A percentile compares a stretch with the other conserved stretches of the same genome.
Conservation (phyloP, 2,888 invertebrate genomes). For the Tanytarsus gracilentus region DNA sequence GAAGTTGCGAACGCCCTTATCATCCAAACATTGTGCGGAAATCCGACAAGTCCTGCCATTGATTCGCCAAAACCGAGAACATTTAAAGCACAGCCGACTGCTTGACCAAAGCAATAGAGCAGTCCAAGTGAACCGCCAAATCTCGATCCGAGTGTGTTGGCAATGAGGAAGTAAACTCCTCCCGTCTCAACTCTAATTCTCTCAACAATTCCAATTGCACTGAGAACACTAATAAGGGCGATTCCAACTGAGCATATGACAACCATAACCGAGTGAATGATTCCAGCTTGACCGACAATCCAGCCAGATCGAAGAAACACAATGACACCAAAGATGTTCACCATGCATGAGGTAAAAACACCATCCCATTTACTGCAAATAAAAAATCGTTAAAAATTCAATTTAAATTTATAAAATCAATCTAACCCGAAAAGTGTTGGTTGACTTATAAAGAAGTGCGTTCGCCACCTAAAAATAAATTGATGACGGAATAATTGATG, state of each 20-base stretch:
- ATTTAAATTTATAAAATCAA: conserved; percentile 46
- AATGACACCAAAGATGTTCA: conserved; percentile 96
- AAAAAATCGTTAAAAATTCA: not conserved
- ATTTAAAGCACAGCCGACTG: conserved; percentile 92
- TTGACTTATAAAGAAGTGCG: conserved; percentile 92
- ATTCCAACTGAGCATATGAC: conserved; percentile 66
- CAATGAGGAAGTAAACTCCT: conserved; percentile 92
- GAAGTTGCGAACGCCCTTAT: conserved; percentile 80
- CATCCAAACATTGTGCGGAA: conserved; percentile 65
- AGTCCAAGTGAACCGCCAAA: conserved; percentile 89
- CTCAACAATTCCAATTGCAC: conserved; percentile 94
- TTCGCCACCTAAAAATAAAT: conserved; percentile 71
- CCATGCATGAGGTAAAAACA: conserved; percentile 85
- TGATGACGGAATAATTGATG: not conserved
- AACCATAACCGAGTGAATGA: conserved; percentile 69
- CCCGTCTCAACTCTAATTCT: conserved; percentile 90
- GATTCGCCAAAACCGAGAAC: conserved; percentile 90
- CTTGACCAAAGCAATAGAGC: conserved; percentile 93
- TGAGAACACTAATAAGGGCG: conserved; percentile 83
- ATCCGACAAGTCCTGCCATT: conserved; percentile 73
- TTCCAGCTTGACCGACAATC: conserved; percentile 89
- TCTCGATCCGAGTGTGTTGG: conserved; percentile 87
- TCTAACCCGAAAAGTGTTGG: conserved; percentile 91
- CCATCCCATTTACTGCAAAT: conserved; percentile 63
- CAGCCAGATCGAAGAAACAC: conserved; percentile 94